Percentiles rank a stretch among this genome's conserved stretches.
These are phyloP conservation scores for Orycteropus afer DNA, from an alignment of 2,113 vertebrate genomes.

Conservation along the genomic window DNA sequence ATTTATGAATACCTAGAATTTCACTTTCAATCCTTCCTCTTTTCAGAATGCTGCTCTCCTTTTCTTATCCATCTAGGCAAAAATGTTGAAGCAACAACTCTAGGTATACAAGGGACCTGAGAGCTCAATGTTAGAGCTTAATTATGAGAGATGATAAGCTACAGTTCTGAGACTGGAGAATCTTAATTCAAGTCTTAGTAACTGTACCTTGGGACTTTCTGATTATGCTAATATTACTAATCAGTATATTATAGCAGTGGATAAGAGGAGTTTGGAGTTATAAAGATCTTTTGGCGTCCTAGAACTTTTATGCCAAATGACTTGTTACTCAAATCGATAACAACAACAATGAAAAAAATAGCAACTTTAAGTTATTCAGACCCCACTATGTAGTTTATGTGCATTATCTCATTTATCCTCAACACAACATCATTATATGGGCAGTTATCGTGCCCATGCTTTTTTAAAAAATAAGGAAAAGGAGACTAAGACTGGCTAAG, in stretches of 20 bases:
- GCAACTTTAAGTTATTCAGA: not conserved
- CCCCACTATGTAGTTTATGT: not conserved
- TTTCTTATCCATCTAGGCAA: not conserved
- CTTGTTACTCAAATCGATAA: not conserved
- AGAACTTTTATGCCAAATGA: not conserved
- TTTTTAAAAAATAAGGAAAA: not conserved
- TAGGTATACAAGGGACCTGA: not conserved
- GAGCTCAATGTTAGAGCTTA: not conserved
- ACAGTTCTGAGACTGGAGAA: not conserved
- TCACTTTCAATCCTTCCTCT: not conserved
- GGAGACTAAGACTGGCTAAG: not conserved
- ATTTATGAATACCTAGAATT: not conserved
- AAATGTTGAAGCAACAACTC: not conserved
- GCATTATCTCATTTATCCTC: not conserved
- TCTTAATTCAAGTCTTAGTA: not conserved
- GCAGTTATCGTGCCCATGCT: no score
- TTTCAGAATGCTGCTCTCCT: not conserved
- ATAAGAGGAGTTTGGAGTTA: not conserved
- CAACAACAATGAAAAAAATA: not conserved
- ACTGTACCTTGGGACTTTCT: not conserved
- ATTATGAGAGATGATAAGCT: not conserved
- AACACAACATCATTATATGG: not conserved
- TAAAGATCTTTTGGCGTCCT: not conserved
- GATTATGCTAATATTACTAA: not conserved
- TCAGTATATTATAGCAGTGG: not conserved